A percentile compares a stretch with the other conserved stretches of the same genome.
Conservation (phyloP, 2,797 vertebrate genomes). For the Allobates femoralis region DNA sequence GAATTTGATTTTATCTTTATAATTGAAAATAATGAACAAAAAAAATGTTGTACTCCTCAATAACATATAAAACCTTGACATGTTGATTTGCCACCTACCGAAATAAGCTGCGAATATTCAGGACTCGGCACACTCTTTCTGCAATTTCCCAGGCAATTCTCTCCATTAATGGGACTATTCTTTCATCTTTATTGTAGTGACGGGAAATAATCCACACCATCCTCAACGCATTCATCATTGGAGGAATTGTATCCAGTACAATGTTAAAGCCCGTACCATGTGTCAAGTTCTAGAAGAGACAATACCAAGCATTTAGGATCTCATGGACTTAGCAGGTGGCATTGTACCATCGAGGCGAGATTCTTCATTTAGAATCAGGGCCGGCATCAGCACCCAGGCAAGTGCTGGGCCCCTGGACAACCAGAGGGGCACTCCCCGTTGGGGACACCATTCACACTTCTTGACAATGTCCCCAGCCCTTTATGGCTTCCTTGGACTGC, state of each 20-base stretch:
- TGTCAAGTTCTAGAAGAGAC: constrained; percentile 80
- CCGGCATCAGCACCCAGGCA: too few species aligned
- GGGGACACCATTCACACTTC: too few species aligned
- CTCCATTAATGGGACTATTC: constrained; percentile 90
- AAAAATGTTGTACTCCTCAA: neutral
- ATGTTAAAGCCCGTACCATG: constrained; percentile 77
- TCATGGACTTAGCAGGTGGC: too few species aligned
- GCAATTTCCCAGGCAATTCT: constrained; percentile 91
- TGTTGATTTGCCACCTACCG: constrained; percentile 74
- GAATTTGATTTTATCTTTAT: neutral
- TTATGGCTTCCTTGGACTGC: too few species aligned
- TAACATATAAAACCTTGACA: too few species aligned
- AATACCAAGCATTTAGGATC: neutral
- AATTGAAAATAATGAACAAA: neutral
- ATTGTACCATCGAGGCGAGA: too few species aligned
- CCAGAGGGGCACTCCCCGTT: too few species aligned
- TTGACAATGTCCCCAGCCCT: too few species aligned
- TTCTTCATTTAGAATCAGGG: neutral
- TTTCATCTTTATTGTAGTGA: constrained; percentile 87
- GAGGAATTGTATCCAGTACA: constrained; percentile 82
- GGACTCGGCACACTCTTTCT: constrained; percentile 75
- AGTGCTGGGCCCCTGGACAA: too few species aligned
- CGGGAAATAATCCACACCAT: constrained; percentile 90
- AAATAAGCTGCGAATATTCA: constrained; percentile 83
- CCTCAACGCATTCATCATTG: constrained; percentile 85